Percentiles rank a stretch among this genome's conserved stretches.
These are phyloP conservation scores for Halcyon senegalensis DNA, from an alignment of 2,113 vertebrate species.

Conservation along the genomic window DNA sequence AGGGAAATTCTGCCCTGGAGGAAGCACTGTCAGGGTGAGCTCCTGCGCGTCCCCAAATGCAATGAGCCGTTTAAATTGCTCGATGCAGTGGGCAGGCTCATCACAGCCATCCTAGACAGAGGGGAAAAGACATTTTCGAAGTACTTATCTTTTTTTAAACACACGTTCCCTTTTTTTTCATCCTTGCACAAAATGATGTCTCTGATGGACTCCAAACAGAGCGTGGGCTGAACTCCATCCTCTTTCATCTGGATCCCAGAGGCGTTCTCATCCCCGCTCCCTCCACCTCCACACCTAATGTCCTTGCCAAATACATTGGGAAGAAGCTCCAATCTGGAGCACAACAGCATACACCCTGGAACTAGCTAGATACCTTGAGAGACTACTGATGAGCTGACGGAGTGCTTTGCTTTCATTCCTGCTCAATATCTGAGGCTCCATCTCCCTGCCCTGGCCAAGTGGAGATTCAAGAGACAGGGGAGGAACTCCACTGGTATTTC, in stretches of 20 bases:
- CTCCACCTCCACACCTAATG: neutral
- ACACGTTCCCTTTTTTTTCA: neutral
- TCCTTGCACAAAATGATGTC: fast-evolving
- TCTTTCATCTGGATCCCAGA: neutral
- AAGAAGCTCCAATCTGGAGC: neutral
- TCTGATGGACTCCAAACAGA: neutral
- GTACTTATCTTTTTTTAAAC: neutral
- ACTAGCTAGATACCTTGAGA: neutral
- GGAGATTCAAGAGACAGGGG: neutral
- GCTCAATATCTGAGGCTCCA: neutral
- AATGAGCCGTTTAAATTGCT: fast-evolving
- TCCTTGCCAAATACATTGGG: neutral
- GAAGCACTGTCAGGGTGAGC: neutral
- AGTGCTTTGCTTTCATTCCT: neutral
- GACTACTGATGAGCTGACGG: neutral
- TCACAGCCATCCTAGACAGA: neutral
- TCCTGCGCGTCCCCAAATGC: neutral
- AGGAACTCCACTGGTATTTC: neutral
- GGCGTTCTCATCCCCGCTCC: fast-evolving
- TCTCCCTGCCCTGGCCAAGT: neutral
- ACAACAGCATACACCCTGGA: neutral
- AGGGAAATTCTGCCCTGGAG: neutral
- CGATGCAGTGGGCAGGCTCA: neutral
- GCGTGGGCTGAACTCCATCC: neutral
- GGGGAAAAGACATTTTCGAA: neutral